Percentiles rank a stretch among this genome's conserved stretches.
Evolutionary conservation across 2,888 invertebrate genomes (phyloP).

Genomic region (Lasius platythorax): DNA sequence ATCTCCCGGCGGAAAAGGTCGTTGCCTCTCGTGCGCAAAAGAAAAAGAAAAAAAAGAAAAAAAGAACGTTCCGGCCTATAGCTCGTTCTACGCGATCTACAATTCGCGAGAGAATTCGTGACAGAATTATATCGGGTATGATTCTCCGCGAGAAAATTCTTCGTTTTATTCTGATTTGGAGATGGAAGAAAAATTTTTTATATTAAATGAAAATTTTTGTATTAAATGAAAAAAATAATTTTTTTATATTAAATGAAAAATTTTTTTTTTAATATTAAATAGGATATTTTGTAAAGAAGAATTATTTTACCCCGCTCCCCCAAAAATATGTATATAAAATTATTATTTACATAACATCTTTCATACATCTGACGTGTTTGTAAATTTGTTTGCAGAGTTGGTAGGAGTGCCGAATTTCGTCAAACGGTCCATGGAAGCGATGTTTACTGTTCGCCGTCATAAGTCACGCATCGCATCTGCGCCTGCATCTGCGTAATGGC

Average conservation of each 20-base stretch:
- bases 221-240: neutral
- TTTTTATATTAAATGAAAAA: neutral
- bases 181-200: neutral
- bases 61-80: neutral
- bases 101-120: conserved; percentile 1
- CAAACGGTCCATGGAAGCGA: neutral
- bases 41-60: too few species aligned
- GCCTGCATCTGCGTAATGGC: conserved; percentile 55
- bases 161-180: neutral
- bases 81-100: neutral
- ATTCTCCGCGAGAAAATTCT: neutral
- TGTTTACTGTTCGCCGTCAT: neutral
- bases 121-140: neutral
- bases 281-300: neutral
- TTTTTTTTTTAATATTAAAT: neutral
- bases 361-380: neutral
- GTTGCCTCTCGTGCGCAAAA: conserved; percentile 40
- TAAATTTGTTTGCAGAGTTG: conserved; percentile 10
- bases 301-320: neutral
- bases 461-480: neutral
- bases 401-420: neutral
- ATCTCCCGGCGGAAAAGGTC: conserved; percentile 35
- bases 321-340: neutral
- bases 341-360: conserved; percentile 10
- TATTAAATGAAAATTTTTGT: neutral